These are phyloP conservation scores for Micronisus gabar DNA, from an alignment of 2,113 vertebrate species.

Conservation along the genomic window DNA sequence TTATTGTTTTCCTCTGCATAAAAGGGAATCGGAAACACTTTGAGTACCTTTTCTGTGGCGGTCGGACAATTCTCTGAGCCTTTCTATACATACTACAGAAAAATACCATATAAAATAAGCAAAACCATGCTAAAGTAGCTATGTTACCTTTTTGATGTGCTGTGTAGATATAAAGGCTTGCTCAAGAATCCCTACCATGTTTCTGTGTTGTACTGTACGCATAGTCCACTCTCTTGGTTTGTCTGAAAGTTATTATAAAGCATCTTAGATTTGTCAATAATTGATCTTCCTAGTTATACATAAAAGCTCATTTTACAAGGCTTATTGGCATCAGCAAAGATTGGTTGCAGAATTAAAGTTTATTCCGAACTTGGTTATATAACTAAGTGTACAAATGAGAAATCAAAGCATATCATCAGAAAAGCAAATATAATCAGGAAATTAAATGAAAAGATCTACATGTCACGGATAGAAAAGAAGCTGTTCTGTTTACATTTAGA, in stretches of 20 bases:
- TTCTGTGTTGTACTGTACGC: neutral
- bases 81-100: neutral
- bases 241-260: neutral
- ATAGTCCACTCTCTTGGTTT: neutral
- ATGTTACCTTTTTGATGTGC: neutral
- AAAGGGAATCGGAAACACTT: neutral
- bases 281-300: neutral
- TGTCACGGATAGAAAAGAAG: neutral
- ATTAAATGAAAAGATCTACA: neutral
- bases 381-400: neutral
- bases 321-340: neutral
- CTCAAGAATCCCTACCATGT: neutral
- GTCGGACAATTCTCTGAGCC: neutral
- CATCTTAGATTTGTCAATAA: neutral
- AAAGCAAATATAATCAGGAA: conserved; percentile 2
- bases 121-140: neutral
- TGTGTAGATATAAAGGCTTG: neutral
- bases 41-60: neutral
- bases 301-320: neutral
- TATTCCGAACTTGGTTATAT: neutral
- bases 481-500: neutral
- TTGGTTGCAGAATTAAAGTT: neutral
- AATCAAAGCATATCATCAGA: neutral
- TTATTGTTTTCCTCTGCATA: neutral
- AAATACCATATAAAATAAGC: neutral